phyloP scores from a whole-genome alignment of 2,888 invertebrate genomes.

The Oxycera nigricornis region DNA sequence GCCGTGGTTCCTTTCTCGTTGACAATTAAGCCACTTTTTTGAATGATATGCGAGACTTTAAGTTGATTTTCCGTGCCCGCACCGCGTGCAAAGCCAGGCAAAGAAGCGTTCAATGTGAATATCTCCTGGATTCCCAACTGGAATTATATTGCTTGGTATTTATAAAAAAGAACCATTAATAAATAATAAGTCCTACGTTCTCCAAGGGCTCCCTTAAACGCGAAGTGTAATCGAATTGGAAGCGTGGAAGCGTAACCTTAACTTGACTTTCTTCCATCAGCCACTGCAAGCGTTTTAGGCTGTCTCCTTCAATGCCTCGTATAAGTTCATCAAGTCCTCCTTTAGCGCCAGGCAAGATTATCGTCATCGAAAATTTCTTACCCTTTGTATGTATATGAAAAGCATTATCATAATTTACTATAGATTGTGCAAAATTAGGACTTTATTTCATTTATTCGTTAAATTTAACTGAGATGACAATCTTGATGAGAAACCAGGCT shows the following conservation, averaged over 20 bases:
- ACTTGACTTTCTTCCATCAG: constrained; percentile 68
- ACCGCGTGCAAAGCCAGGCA: constrained; percentile 73
- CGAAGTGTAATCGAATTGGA: constrained; percentile 74
- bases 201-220: constrained; percentile 68
- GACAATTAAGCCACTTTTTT: constrained; percentile 78
- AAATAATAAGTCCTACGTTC: constrained; percentile 63
- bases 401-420: background rate
- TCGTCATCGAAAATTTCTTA: constrained; percentile 75
- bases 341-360: constrained; percentile 72
- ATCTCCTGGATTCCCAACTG: constrained; percentile 77
- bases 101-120: constrained; percentile 73
- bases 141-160: background rate
- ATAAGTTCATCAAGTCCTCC: constrained; percentile 69
- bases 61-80: constrained; percentile 64
- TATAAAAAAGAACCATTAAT: background rate
- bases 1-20: constrained; percentile 78
- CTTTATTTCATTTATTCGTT: no score
- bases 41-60: constrained; percentile 73
- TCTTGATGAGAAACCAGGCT: no score
- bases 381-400: constrained; percentile 64
- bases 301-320: constrained; percentile 65
- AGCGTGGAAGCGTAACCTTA: constrained; percentile 74
- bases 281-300: constrained; percentile 67
- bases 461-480: no score
- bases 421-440: no score